These are phyloP conservation scores for Capreolus pygargus DNA, from an alignment of 2,113 vertebrate genomes.

Conservation along the genomic window DNA sequence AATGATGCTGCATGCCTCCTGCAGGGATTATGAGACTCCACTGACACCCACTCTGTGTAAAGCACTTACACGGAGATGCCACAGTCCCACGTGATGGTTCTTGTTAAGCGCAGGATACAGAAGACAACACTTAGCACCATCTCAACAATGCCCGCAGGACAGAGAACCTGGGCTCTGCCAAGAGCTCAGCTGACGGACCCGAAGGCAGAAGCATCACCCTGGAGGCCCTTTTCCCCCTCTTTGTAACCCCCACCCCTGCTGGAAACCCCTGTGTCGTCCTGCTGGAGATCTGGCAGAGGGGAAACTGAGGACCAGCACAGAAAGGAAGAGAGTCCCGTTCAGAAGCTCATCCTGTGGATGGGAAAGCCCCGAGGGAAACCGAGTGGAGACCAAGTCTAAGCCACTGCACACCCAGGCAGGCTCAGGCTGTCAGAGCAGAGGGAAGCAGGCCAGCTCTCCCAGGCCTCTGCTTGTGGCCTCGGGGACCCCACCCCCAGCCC, in stretches of 20 bases:
- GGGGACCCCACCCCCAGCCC: neutral
- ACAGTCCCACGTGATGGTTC: too few relatives aligned
- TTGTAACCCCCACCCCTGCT: too few relatives aligned
- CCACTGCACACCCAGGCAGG: too few relatives aligned
- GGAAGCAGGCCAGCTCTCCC: neutral
- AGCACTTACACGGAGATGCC: neutral
- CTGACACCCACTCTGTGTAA: neutral
- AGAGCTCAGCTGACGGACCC: neutral
- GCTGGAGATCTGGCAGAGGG: neutral
- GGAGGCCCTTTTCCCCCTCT: neutral
- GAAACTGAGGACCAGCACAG: neutral
- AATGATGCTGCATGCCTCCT: accelerated
- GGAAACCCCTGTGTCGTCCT: neutral
- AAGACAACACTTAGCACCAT: neutral
- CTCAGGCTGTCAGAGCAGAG: neutral
- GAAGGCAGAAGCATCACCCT: neutral
- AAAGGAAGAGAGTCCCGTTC: too few relatives aligned
- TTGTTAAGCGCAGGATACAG: too few relatives aligned
- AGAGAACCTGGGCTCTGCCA: neutral
- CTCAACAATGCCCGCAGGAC: neutral
- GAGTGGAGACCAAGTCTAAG: neutral
- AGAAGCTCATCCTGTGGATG: neutral
- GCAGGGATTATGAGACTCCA: neutral
- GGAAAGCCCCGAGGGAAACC: neutral
- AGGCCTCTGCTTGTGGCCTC: too few relatives aligned